Base-by-base conservation (phyloP, 2,113 vertebrate genomes). In the Morone saxatilis region DNA sequence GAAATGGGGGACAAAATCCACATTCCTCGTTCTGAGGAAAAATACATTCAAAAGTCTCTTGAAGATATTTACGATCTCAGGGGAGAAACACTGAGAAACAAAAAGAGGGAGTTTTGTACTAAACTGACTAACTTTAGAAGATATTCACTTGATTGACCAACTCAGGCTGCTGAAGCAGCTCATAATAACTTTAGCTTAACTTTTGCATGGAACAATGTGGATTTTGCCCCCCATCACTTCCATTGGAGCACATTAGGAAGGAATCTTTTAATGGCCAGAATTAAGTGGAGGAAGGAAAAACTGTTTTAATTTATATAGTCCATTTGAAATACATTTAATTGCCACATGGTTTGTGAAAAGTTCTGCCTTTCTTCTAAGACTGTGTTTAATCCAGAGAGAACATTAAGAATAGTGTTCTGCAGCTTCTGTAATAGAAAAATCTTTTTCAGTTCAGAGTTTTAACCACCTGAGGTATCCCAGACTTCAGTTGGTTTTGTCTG, bases 401-500 rank as follows among this genome's bases (percentile, higher is more conserved):
- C 10, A 71, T 16, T 12, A 38, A 19, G 47, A 40, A 20, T 48
- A 25, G 7, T 62, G n/a, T 54, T 45, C 0, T 40, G 13, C 12
- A n/a, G 3, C 5, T n/a, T 19, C 36, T 38, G 1, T 43, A 22
- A 22, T 72, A 20, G 16, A 60, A 51, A 48, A 8, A 62, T 67
- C n/a, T 50, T 47, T 47, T 4, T 53, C 16, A 14, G 6, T 68
- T 60, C 3, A 1, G 8, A 56, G 1, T 65, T 77, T 25, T 56
- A 11, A 72, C 59, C 13, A 56, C 38, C 19, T 22, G 9, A 40
- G 2, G 2, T 40, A 40, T 60, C 48, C 2, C 16, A 31, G 51
- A 67, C 36, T 73, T 7, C 71, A 83, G 57, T 88, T 80, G n/a
- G 4, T 40, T 48, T 17, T 54, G 17, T 81, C 19, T 47, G 45